phyloP scores from a whole-genome alignment of 2,888 invertebrate genomes.

The Mythimna lalbum region DNA sequence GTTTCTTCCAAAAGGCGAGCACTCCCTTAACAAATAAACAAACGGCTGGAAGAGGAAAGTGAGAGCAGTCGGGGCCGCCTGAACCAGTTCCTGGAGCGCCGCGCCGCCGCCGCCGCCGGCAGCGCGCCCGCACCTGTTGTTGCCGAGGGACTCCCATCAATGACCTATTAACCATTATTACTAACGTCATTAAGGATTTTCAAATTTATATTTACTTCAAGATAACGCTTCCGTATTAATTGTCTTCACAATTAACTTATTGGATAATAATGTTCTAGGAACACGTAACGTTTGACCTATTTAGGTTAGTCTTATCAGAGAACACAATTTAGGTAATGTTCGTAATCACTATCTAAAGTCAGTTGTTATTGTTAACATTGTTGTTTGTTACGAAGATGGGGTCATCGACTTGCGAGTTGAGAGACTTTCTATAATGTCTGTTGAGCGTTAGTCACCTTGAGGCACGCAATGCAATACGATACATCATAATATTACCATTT shows the following conservation, averaged over 20 bases:
- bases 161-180: conserved; percentile 85
- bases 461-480: conserved; percentile 75
- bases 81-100: conserved; percentile 79
- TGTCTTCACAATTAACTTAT: conserved; percentile 70
- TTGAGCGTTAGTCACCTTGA: conserved; percentile 87
- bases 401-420: conserved; percentile 83
- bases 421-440: conserved; percentile 89
- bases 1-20: conserved; percentile 84
- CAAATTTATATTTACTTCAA: conserved; percentile 63
- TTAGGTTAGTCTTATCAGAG: conserved; percentile 36
- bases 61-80: conserved; percentile 82
- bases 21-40: conserved; percentile 89
- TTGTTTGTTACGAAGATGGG: conserved; percentile 66
- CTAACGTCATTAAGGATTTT: conserved; percentile 74
- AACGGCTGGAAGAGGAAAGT: conserved; percentile 86
- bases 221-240: conserved; percentile 68
- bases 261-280: conserved; percentile 64
- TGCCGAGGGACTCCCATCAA: conserved; percentile 68
- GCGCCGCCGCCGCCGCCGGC: conserved; percentile 51
- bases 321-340: conserved; percentile 28
- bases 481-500: conserved; percentile 50
- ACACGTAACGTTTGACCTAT: conserved; percentile 54
- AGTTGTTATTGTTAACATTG: conserved; percentile 38
- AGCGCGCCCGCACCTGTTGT: conserved; percentile 72
- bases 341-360: conserved; percentile 9